Evolutionary conservation across 2,797 vertebrate genomes (phyloP).

Genomic region (Clarias fuscus): DNA sequence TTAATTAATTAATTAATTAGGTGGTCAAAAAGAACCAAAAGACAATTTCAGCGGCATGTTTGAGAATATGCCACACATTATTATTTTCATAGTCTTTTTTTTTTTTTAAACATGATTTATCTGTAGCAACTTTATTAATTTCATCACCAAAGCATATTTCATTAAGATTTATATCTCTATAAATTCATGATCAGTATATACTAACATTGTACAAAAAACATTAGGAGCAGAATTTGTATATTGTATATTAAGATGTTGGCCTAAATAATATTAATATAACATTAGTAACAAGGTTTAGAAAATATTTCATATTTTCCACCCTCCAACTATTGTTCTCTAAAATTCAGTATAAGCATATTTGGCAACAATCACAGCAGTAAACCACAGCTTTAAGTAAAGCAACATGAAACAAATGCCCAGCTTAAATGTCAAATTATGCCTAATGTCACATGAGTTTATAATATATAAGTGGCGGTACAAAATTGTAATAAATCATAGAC

Average conservation of each 20-base stretch:
- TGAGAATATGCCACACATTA: not conserved
- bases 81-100: not conserved
- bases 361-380: not conserved
- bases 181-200: not conserved
- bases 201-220: not conserved
- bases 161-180: not conserved
- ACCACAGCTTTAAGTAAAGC: not conserved
- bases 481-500: not conserved
- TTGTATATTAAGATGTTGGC: not conserved
- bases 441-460: not conserved
- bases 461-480: too few relatives aligned
- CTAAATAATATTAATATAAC: not conserved
- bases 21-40: too few relatives aligned
- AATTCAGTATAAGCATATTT: not conserved
- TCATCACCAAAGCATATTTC: not conserved
- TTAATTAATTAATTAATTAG: too few relatives aligned
- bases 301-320: not conserved
- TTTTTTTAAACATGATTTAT: not conserved
- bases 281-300: not conserved
- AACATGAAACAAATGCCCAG: not conserved
- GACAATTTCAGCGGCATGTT: too few relatives aligned
- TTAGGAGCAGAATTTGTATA: not conserved
- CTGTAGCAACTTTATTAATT: not conserved
- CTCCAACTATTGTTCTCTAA: not conserved
- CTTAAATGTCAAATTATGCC: not conserved